Evolutionary conservation across 2,888 invertebrate species (phyloP).

Genomic region (Ormyrus labotus): DNA sequence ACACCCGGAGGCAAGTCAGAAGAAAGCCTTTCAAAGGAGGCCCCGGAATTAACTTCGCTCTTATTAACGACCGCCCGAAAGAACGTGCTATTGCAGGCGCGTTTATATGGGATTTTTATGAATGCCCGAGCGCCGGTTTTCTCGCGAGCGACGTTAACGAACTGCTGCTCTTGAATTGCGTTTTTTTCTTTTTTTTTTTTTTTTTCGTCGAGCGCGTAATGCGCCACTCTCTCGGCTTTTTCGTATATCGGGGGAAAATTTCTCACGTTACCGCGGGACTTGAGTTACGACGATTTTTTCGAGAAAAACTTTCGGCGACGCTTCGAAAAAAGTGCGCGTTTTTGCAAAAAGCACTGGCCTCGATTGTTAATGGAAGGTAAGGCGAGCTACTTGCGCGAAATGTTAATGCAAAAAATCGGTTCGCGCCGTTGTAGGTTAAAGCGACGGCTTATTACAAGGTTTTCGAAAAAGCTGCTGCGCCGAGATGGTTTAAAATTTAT

Average conservation of each 20-base stretch:
- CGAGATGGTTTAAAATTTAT: too few relatives aligned
- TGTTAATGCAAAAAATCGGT: too few relatives aligned
- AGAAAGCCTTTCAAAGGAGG: slow-evolving; percentile 21
- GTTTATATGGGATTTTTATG: slow-evolving; percentile 31
- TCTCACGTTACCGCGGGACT: not conserved
- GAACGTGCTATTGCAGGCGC: slow-evolving; percentile 27
- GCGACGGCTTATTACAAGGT: too few relatives aligned
- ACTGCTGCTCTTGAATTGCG: slow-evolving; percentile 17
- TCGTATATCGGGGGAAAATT: not conserved
- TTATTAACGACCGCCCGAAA: slow-evolving; percentile 42
- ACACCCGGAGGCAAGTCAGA: not conserved
- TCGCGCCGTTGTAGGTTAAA: too few relatives aligned
- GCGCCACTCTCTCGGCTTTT: not conserved
- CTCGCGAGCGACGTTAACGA: not conserved
- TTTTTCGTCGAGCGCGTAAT: not conserved
- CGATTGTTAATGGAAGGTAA: too few relatives aligned
- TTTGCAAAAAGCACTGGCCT: too few relatives aligned
- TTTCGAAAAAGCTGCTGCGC: too few relatives aligned
- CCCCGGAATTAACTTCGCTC: slow-evolving; percentile 39
- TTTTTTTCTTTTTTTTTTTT: slow-evolving; percentile 2
- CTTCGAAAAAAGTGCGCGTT: too few relatives aligned
- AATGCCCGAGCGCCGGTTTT: not conserved
- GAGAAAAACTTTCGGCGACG: too few relatives aligned
- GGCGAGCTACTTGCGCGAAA: too few relatives aligned
- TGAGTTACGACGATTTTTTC: too few relatives aligned